Conservation (phyloP, 2,888 invertebrate species). For the Zygaena filipendulae region DNA sequence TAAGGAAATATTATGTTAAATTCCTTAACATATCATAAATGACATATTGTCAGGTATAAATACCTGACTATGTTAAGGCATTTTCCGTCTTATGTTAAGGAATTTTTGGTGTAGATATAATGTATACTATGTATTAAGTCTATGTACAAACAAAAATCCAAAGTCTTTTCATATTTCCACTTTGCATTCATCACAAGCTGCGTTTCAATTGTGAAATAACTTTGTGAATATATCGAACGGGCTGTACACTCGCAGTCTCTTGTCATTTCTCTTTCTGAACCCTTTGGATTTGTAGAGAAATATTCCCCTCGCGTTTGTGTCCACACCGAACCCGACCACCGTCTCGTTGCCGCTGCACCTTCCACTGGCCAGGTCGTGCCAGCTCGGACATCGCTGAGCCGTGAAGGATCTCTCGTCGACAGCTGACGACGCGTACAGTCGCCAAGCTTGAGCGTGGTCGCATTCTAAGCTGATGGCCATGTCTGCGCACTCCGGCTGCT, state of each 20-base stretch:
- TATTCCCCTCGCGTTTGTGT: slow-evolving; percentile 26
- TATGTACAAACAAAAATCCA: neutral
- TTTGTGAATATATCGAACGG: slow-evolving; percentile 27
- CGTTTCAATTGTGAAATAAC: no score
- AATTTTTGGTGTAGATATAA: no score
- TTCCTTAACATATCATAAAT: no score
- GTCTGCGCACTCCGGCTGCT: slow-evolving; percentile 41
- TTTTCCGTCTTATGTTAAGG: no score
- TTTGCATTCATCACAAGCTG: slow-evolving; percentile 4
- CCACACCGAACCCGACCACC: slow-evolving; percentile 34
- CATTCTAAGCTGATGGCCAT: slow-evolving; percentile 39
- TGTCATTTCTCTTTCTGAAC: slow-evolving; percentile 14
- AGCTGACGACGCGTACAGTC: slow-evolving; percentile 35
- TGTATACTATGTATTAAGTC: no score
- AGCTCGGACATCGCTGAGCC: slow-evolving; percentile 30
- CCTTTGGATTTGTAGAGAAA: slow-evolving; percentile 35
- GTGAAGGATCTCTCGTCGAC: slow-evolving; percentile 22
- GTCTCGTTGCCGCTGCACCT: slow-evolving; percentile 32
- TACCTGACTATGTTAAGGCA: no score
- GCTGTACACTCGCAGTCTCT: slow-evolving; percentile 24
- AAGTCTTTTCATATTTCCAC: neutral
- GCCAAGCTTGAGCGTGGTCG: slow-evolving; percentile 50
- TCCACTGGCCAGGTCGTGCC: slow-evolving; percentile 30
- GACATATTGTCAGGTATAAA: no score
- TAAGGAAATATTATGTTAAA: no score